Conservation (phyloP, 2,888 invertebrate genomes). For the Hirtodrosophila histrioides region DNA sequence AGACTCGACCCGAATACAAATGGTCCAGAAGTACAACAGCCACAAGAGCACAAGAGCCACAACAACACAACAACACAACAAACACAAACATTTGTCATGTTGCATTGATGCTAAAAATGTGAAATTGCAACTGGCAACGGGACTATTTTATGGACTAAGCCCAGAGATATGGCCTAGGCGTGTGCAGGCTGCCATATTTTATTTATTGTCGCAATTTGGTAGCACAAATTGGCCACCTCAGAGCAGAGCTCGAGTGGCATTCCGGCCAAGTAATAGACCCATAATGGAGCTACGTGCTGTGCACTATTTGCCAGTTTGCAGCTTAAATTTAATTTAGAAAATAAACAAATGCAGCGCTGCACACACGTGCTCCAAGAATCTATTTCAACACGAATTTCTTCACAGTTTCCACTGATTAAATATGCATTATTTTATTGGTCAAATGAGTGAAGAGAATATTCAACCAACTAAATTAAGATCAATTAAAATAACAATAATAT, state of each 20-base stretch:
- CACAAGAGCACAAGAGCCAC: too few relatives aligned
- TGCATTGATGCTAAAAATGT: constrained; percentile 61
- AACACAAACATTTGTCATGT: constrained; percentile 73
- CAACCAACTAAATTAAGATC: too few relatives aligned
- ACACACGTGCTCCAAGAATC: constrained; percentile 4
- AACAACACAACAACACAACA: too few relatives aligned
- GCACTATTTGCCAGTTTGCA: constrained; percentile 27
- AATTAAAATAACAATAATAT: too few relatives aligned
- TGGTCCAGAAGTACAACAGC: constrained; percentile 47
- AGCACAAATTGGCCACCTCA: constrained; percentile 57
- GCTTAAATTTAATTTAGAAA: constrained; percentile 41
- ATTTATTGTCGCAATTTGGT: constrained; percentile 57
- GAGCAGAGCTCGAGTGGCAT: constrained; percentile 19
- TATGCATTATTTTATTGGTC: too few relatives aligned
- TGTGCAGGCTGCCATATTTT: constrained; percentile 51
- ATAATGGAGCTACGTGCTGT: constrained; percentile 46
- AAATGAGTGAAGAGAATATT: too few relatives aligned
- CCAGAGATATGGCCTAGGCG: constrained; percentile 38
- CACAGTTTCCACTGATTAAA: too few relatives aligned
- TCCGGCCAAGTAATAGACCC: constrained; percentile 62
- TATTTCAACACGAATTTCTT: not conserved
- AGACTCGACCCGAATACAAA: constrained; percentile 56
- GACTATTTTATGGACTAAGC: constrained; percentile 52
- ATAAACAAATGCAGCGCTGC: not conserved
- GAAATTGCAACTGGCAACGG: constrained; percentile 29